Conservation (phyloP, 2,888 invertebrate species). For the Oxytorus armatus region DNA sequence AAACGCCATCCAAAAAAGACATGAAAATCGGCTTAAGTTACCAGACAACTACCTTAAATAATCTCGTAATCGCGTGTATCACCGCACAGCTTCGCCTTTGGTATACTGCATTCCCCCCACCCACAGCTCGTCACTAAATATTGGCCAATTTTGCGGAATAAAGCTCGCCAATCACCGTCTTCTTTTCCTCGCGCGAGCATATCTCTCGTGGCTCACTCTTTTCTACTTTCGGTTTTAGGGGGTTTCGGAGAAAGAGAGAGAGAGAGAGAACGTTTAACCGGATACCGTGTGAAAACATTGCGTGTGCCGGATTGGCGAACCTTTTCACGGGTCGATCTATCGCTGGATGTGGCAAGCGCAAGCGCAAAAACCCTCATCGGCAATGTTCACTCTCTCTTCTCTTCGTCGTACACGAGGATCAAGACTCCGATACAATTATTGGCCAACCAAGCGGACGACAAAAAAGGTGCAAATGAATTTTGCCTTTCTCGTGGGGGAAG, state of each 20-base stretch:
- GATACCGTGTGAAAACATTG: constrained; percentile 14
- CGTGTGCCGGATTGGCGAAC: constrained; percentile 72
- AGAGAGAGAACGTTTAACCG: too few species aligned
- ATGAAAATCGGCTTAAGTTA: too few species aligned
- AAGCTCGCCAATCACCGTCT: constrained; percentile 31
- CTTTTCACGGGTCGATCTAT: constrained; percentile 82
- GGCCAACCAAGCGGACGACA: constrained; percentile 3
- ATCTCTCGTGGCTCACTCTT: constrained; percentile 14
- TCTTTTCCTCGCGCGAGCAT: background rate
- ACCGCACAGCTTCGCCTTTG: constrained; percentile 41
- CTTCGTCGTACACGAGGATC: background rate
- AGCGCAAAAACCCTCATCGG: constrained; percentile 67
- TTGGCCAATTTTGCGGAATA: constrained; percentile 5
- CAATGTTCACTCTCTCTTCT: constrained; percentile 6
- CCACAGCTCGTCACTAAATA: background rate
- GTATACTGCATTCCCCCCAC: constrained; percentile 14
- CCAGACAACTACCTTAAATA: too few species aligned
- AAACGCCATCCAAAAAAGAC: too few species aligned
- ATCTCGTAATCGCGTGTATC: constrained; percentile 30
- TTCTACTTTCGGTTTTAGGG: constrained; percentile 18
- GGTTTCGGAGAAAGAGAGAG: constrained; percentile 15
- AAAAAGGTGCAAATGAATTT: background rate
- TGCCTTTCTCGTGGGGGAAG: background rate
- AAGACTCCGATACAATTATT: constrained; percentile 8
- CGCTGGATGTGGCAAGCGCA: constrained; percentile 74